These are phyloP conservation scores for Desmodus rotundus DNA, from an alignment of 2,113 vertebrate genomes.

Conservation along the genomic window DNA sequence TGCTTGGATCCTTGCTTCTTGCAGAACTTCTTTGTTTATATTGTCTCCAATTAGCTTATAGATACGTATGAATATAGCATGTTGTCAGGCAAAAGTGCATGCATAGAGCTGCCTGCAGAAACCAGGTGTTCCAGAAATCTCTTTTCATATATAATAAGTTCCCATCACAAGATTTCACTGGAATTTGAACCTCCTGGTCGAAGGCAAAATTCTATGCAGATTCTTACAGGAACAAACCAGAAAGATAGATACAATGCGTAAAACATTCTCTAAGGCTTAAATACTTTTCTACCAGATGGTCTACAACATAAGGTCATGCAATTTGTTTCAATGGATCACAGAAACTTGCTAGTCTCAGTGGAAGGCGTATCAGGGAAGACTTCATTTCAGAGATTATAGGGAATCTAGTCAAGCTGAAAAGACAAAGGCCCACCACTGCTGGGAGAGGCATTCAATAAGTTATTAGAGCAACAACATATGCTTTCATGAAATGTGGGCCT, in stretches of 20 bases:
- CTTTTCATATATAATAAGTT: slow-evolving; percentile 64
- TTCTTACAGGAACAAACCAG: slow-evolving; percentile 66
- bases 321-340: neutral
- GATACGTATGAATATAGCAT: slow-evolving; percentile 10
- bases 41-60: slow-evolving; percentile 42
- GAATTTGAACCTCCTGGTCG: slow-evolving; percentile 47
- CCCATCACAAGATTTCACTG: slow-evolving; percentile 42
- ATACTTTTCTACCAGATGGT: slow-evolving; percentile 58
- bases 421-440: neutral
- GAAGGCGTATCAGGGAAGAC: neutral
- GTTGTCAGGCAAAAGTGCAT: slow-evolving; percentile 43
- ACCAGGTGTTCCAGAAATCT: slow-evolving; percentile 46
- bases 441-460: neutral
- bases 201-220: slow-evolving; percentile 59
- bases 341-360: neutral
- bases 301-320: neutral
- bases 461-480: neutral
- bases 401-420: neutral
- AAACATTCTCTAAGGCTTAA: slow-evolving; percentile 59
- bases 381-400: neutral
- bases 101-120: slow-evolving; percentile 62
- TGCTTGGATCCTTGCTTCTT: neutral
- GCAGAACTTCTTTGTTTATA: slow-evolving; percentile 40
- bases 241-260: slow-evolving; percentile 53
- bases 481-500: neutral